Base-by-base conservation (phyloP, 2,888 invertebrate genomes). In the Exocentrus adspersus region DNA sequence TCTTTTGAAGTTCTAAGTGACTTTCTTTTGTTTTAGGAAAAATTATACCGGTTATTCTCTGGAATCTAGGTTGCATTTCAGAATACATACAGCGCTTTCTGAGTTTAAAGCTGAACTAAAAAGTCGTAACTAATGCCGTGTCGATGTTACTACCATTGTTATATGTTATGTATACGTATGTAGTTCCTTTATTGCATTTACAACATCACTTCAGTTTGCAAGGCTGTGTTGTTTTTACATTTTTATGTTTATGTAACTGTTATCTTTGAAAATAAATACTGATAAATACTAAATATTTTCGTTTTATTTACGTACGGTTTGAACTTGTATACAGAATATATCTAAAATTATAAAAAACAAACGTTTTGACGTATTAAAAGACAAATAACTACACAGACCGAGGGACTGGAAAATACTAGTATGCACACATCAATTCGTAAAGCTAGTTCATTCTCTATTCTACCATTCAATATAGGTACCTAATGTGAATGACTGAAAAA, bases 1-100 rank as follows among this genome's bases (percentile, higher is more conserved):
- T n/a, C n/a, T 24, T 3, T 24, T 24, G 24, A 24, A 37, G 14
- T 37, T 12, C 6, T 37, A 37, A 37, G 4, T 17, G 5, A n/a
- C n/a, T n/a, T 14, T 45, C 32, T 69, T 71, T 68, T 64, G 72
- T 86, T 87, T 1, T 84, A 95, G 95, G 83, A 93, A 92, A 84
- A 92, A 93, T 79, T 95, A 90, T 81, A 92, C 93, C 7, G 92
- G 94, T 2, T 97, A 95, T 81, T 89, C 92, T 0, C 81, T 97
- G 72, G 96, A 97, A 79, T 94, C 95, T 0, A 86, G 96, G 37
- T 85, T 97, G 14, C 95, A 95, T 80, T 96, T 97, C 83, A 88
- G 94, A 72, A 91, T 96, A 69, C 95, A 97, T 79, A 90, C 94
- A 0, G 89, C 90, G 48, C 78, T 90, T 43, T 80, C 84, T 67